phyloP scores from a whole-genome alignment of 2,113 vertebrate species.

The Phyllostomus hastatus region DNA sequence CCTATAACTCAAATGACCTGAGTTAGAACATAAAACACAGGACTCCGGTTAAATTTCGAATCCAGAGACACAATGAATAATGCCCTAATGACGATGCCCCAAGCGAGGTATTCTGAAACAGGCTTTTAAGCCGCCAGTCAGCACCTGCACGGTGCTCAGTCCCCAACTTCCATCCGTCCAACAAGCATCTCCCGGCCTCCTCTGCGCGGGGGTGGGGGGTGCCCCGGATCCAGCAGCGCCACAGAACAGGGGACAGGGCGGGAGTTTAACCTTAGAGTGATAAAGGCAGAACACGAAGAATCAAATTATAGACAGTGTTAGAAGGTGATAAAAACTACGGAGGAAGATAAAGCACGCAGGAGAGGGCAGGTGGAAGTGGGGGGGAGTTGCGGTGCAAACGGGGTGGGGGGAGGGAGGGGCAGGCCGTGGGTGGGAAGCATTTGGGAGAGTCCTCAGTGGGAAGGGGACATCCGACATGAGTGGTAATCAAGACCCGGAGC shows the following conservation, averaged over 20 bases:
- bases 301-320: neutral
- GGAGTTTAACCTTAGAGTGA: neutral
- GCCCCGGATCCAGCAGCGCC: neutral
- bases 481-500: rapidly evolving
- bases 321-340: neutral
- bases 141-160: neutral
- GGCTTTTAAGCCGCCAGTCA: neutral
- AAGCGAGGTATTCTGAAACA: neutral
- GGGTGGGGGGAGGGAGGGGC: no score
- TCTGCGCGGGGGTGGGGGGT: no score
- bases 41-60: neutral
- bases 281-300: neutral
- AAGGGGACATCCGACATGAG: neutral
- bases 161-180: neutral
- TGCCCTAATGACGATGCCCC: neutral
- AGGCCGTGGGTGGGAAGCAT: no score
- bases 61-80: neutral
- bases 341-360: neutral
- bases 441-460: neutral
- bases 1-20: neutral
- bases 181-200: neutral
- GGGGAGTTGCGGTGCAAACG: no score
- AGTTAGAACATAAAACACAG: neutral
- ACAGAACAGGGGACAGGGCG: rapidly evolving
- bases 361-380: neutral